phyloP scores from a whole-genome alignment of 2,113 vertebrate genomes.

The Cygnus atratus region DNA sequence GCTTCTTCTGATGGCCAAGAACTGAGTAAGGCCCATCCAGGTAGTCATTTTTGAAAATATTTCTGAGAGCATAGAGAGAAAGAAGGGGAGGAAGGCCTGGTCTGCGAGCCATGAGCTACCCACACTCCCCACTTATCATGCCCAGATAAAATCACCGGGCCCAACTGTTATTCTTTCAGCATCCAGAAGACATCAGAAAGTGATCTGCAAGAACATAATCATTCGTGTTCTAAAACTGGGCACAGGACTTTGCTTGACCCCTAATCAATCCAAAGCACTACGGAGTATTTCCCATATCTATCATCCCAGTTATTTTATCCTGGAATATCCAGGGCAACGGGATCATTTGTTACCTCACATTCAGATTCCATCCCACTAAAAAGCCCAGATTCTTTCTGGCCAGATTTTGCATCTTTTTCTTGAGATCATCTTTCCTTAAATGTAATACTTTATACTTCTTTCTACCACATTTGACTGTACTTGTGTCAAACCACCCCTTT shows the following conservation, averaged over 20 bases:
- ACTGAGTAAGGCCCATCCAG: neutral
- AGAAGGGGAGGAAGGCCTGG: neutral
- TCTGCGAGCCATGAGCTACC: neutral
- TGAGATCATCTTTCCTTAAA: neutral
- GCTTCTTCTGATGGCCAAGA: neutral
- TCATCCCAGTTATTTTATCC: neutral
- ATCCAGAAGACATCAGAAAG: neutral
- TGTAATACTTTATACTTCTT: neutral
- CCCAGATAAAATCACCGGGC: neutral
- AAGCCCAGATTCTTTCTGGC: neutral
- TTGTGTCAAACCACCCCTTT: neutral
- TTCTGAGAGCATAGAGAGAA: neutral
- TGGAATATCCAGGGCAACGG: neutral
- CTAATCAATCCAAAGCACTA: neutral
- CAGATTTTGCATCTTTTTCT: neutral
- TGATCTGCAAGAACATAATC: neutral
- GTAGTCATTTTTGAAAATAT: neutral
- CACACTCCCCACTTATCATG: accelerated
- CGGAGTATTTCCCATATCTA: neutral
- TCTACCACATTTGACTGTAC: neutral
- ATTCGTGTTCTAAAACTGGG: neutral
- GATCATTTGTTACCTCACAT: neutral
- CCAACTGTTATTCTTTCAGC: neutral
- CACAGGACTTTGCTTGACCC: neutral
- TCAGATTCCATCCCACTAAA: neutral